Conservation (phyloP, 2,113 vertebrate genomes). For the Oxyura jamaicensis region DNA sequence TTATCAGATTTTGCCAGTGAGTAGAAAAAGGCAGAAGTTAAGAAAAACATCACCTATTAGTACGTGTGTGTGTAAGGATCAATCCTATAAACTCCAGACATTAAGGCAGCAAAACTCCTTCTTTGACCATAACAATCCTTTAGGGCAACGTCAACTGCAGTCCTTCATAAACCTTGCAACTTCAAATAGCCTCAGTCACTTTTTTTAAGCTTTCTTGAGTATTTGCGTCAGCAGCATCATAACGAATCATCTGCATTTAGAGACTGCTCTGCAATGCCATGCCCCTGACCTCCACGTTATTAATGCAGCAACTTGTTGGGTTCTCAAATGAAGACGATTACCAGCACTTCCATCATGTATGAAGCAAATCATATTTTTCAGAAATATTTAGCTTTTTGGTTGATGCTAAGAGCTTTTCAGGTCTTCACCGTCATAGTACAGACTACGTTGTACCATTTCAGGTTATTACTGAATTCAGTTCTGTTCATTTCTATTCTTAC, state of each 20-base stretch:
- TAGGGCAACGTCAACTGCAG: background rate
- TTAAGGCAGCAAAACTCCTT: background rate
- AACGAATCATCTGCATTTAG: background rate
- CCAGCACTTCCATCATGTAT: background rate
- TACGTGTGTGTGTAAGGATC: background rate
- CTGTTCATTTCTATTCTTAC: background rate
- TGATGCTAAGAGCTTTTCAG: background rate
- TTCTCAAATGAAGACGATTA: background rate
- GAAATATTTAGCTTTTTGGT: background rate
- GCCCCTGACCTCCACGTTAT: background rate
- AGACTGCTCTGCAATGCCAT: background rate
- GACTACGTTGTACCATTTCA: background rate
- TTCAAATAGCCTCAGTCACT: background rate
- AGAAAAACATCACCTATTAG: background rate
- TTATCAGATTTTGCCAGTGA: background rate
- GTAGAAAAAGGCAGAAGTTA: background rate
- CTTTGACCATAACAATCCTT: background rate
- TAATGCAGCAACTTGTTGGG: background rate
- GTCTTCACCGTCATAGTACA: background rate
- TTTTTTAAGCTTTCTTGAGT: background rate
- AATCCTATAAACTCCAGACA: background rate
- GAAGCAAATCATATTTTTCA: background rate
- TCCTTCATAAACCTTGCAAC: background rate
- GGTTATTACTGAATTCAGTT: background rate
- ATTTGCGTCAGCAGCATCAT: background rate